phyloP scores from a whole-genome alignment of 1,140 invertebrate genomes.

The Agraylea sexmaculata region DNA sequence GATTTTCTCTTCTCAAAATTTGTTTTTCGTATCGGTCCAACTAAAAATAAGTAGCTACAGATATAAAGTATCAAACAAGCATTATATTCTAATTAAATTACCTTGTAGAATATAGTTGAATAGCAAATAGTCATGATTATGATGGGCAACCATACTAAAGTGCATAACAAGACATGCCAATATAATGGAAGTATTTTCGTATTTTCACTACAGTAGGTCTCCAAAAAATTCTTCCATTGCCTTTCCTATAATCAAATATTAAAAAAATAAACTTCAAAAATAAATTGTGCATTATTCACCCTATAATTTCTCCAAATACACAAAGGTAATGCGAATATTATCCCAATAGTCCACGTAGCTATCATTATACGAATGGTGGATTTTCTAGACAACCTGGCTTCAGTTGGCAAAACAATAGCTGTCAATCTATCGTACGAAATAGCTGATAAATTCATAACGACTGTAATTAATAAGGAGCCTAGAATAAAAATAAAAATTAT shows the following conservation, averaged over 20 bases:
- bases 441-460: constrained; percentile 63
- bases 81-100: no score
- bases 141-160: constrained; percentile 60
- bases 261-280: constrained; percentile 2
- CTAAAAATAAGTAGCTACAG: constrained; percentile 25
- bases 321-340: constrained; percentile 48
- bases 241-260: constrained; percentile 37
- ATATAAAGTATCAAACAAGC: constrained; percentile 8
- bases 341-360: constrained; percentile 54
- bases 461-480: constrained; percentile 54
- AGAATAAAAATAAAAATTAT: constrained; percentile 22
- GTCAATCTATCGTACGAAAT: constrained; percentile 75
- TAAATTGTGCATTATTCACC: constrained; percentile 28
- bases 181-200: constrained; percentile 47
- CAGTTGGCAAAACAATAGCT: constrained; percentile 60
- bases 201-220: constrained; percentile 58
- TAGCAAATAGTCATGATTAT: constrained; percentile 56
- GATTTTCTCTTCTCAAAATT: constrained; percentile 40
- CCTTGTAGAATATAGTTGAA: constrained; percentile 50
- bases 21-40: constrained; percentile 46
- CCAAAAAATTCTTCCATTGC: constrained; percentile 54
- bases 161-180: constrained; percentile 58
- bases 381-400: constrained; percentile 48
- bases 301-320: constrained; percentile 50
- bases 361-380: constrained; percentile 47